phyloP scores from a whole-genome alignment of 2,888 invertebrate species.

The Ormyrus rosae region DNA sequence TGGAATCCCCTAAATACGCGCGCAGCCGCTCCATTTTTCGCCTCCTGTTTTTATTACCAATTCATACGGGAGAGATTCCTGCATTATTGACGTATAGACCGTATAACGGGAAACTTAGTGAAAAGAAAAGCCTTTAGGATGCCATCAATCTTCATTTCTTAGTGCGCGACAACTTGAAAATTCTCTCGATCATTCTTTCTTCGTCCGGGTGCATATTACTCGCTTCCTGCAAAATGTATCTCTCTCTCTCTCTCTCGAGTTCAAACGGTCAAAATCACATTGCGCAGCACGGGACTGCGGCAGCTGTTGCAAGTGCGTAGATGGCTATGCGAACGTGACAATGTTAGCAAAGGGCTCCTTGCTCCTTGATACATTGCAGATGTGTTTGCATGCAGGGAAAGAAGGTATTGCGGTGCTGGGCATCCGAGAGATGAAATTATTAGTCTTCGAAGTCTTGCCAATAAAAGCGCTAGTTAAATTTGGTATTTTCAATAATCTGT shows the following conservation, averaged over 20 bases:
- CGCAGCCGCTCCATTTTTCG: background rate
- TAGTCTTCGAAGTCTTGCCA: too few relatives aligned
- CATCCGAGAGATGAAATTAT: too few relatives aligned
- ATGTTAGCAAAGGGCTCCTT: too few relatives aligned
- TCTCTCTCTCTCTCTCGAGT: conserved; percentile 7
- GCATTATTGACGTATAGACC: conserved; percentile 46
- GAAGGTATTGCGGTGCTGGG: too few relatives aligned
- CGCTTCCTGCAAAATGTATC: background rate
- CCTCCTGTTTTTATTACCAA: conserved; percentile 11
- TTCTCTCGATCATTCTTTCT: conserved; percentile 42
- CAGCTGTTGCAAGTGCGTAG: too few relatives aligned
- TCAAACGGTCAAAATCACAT: too few relatives aligned
- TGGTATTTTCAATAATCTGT: too few relatives aligned
- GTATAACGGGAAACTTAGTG: conserved; percentile 44
- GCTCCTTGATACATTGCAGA: too few relatives aligned
- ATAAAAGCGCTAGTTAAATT: too few relatives aligned
- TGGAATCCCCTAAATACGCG: background rate
- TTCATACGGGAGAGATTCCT: background rate
- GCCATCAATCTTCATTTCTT: conserved; percentile 57
- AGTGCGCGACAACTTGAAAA: conserved; percentile 55
- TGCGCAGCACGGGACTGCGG: too few relatives aligned
- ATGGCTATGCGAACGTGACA: too few relatives aligned
- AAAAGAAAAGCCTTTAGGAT: conserved; percentile 40
- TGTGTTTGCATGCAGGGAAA: too few relatives aligned
- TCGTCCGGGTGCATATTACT: background rate